Base-by-base conservation (phyloP, 1,140 invertebrate genomes). In the Lepidurus packardi region DNA sequence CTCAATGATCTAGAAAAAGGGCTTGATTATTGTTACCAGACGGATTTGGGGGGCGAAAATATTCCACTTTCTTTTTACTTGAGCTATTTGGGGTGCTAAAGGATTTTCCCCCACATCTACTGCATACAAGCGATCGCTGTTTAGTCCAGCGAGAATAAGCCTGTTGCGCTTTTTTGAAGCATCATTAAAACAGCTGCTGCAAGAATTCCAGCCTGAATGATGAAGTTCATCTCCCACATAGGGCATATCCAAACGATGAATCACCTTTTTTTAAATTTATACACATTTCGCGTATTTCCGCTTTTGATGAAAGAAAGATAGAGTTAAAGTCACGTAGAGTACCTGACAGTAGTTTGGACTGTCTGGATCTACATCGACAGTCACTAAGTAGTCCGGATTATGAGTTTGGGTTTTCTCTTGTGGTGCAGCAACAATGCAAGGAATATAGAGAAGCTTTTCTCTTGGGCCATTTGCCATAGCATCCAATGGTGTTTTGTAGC, bases 181-280 rank as follows among this genome's bases (percentile, higher is more conserved):
- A 80, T 91, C 90, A 73, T 87, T 87, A 84, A 91, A 87, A 84
- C 95, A 98, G 85, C 94, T 96, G 80, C 94, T 96, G 84, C 97
- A 99, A 9, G 94, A 90, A 83, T 98, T 98, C 96, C 96, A 98
- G 0, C 96, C 97, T 21, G 90, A 92, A 84, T 98, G 97, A 84
- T 99, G 97, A 0, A 99, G 84, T 85, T 99, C 97, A 83, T 99
- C 94, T 1, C 91, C 92, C 7, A 88, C 83, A 77, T 92, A 85
- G n/a, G 90, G 90, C 82, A 96, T 92, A 79, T 90, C 88, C 0
- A 94, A 87, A 74, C 94, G 91, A 83, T 94, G 91, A 75, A 98
- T 92, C 4, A 98, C 92, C 96, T 98, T 82, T 0, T 82, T 80
- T 81, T 44, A 75, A 83, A 73, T 79, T 21, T 73, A 79, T 21